phyloP scores from a whole-genome alignment of 2,113 vertebrate genomes.

The Ophthalmolycus amberensis region DNA sequence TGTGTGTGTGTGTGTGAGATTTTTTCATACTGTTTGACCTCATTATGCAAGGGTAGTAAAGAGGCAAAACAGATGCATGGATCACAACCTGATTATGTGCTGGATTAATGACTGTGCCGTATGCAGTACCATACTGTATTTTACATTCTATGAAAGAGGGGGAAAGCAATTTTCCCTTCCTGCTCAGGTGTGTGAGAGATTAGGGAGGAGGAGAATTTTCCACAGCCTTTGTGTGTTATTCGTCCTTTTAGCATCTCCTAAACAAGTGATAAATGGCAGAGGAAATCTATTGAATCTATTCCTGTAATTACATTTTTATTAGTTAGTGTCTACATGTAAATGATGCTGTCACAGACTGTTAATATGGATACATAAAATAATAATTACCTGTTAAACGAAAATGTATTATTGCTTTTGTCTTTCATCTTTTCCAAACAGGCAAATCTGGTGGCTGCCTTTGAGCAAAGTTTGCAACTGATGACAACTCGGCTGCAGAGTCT shows the following conservation, averaged over 20 bases:
- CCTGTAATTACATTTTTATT: background rate
- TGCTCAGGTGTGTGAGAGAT: constrained; percentile 40
- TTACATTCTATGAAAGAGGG: constrained; percentile 21
- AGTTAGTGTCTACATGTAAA: background rate
- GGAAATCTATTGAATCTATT: constrained; percentile 9
- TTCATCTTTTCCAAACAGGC: constrained; percentile 81
- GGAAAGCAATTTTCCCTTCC: constrained; percentile 26
- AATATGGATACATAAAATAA: background rate
- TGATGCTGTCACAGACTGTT: background rate
- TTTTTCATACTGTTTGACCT: constrained; percentile 50
- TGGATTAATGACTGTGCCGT: constrained; percentile 44
- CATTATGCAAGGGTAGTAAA: constrained; percentile 14
- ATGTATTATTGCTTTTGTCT: background rate
- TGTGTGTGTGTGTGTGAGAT: background rate
- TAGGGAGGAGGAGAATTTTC: constrained; percentile 44
- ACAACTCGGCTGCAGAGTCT: constrained; percentile 91
- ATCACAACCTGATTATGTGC: constrained; percentile 21
- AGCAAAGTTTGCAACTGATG: constrained; percentile 95
- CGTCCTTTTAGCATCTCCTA: constrained; percentile 21
- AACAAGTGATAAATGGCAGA: background rate
- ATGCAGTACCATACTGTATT: constrained; percentile 45
- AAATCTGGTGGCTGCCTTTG: constrained; percentile 95
- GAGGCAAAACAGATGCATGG: constrained; percentile 16
- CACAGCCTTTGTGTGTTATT: constrained; percentile 45
- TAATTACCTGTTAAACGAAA: background rate